Conservation (phyloP, 2,113 vertebrate genomes). For the Varanus komodoensis region DNA sequence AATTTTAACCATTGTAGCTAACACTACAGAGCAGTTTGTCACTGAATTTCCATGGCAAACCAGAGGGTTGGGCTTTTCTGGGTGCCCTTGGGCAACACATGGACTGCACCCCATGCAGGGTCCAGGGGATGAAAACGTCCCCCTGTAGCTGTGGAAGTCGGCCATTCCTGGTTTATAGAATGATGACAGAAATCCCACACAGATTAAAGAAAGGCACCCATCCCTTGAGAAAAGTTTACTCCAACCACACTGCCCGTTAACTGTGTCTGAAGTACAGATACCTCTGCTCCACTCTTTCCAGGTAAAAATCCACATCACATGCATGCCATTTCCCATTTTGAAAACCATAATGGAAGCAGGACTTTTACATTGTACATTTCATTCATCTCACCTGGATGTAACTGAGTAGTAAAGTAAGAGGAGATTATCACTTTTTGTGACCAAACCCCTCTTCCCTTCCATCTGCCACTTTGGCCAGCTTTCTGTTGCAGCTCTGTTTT, state of each 20-base stretch:
- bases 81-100: no score
- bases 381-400: not conserved
- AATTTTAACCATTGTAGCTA: no score
- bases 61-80: no score
- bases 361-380: not conserved
- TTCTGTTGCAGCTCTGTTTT: not conserved
- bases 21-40: no score
- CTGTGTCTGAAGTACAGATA: not conserved
- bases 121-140: no score
- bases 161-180: not conserved
- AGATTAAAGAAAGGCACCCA: not conserved
- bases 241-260: not conserved
- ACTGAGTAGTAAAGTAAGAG: not conserved
- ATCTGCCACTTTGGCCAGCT: not conserved
- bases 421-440: no score
- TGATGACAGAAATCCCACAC: not conserved
- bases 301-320: not conserved
- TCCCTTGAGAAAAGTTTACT: not conserved
- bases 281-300: not conserved
- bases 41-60: no score
- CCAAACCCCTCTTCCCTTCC: not conserved
- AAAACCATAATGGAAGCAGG: not conserved
- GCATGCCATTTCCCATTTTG: not conserved
- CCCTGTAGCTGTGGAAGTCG: no score
- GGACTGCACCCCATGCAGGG: no score